phyloP scores from a whole-genome alignment of 2,797 vertebrate species.

The Lacerta viridis region DNA sequence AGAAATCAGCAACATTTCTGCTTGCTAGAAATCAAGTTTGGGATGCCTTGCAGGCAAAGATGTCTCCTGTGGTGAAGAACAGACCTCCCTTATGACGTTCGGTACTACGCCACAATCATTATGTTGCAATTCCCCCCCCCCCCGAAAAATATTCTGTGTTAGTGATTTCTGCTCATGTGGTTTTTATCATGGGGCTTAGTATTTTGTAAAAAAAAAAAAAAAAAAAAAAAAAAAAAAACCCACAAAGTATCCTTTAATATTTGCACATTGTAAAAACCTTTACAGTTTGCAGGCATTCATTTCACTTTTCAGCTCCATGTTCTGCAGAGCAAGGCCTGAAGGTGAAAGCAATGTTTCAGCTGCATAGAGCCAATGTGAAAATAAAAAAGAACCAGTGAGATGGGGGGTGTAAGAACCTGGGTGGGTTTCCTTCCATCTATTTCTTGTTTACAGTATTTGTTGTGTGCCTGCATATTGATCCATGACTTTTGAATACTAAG shows the following conservation, averaged over 20 bases:
- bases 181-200: neutral
- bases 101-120: neutral
- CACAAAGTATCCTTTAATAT: neutral
- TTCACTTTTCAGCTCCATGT: neutral
- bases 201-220: neutral
- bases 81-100: neutral
- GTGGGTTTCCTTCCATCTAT: neutral
- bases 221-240: neutral
- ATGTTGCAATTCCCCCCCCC: neutral
- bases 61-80: neutral
- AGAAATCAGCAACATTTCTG: slow-evolving; percentile 7
- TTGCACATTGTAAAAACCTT: neutral
- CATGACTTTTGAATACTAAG: neutral
- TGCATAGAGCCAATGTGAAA: neutral
- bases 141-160: neutral
- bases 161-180: neutral
- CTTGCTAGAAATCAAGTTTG: slow-evolving; percentile 11
- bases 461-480: neutral
- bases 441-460: no score
- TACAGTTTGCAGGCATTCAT: neutral
- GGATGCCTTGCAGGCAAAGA: neutral
- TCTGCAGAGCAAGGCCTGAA: neutral
- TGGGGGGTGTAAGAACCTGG: neutral
- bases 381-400: neutral
- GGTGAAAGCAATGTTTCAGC: neutral